These are phyloP conservation scores for Toxotes lorentzi DNA, from an alignment of 2,797 vertebrate species.

Conservation along the genomic window DNA sequence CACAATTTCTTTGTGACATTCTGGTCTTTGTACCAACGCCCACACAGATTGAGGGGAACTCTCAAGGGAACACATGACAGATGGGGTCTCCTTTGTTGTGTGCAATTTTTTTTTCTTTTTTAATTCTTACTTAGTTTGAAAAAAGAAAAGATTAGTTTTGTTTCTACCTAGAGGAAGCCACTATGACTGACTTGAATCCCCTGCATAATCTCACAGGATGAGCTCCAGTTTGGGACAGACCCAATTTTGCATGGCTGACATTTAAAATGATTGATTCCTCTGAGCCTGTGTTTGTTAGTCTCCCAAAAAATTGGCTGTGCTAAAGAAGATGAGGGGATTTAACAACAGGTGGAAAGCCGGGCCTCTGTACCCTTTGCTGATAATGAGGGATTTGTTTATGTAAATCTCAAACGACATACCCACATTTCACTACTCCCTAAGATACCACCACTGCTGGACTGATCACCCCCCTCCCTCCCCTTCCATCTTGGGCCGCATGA, in stretches of 20 bases:
- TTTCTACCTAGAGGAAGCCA: background rate
- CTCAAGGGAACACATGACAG: background rate
- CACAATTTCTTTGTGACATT: background rate
- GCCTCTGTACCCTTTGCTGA: constrained; percentile 29
- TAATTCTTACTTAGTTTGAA: background rate
- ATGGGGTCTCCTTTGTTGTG: background rate
- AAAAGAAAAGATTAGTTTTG: background rate
- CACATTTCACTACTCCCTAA: background rate
- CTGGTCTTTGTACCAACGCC: background rate
- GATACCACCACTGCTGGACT: background rate
- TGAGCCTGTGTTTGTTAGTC: constrained; percentile 5
- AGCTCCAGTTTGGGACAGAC: constrained; percentile 37
- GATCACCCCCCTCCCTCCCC: background rate
- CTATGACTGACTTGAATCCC: background rate
- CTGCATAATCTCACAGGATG: constrained; percentile 1
- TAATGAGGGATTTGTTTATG: constrained; percentile 57
- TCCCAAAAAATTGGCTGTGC: constrained; percentile 20
- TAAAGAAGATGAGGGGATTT: constrained; percentile 38
- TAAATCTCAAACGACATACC: constrained; percentile 45
- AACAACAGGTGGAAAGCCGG: constrained; percentile 26
- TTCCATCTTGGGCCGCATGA: background rate
- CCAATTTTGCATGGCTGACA: constrained; percentile 67
- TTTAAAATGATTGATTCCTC: constrained; percentile 70
- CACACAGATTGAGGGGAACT: background rate
- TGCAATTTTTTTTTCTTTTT: background rate